phyloP scores from a whole-genome alignment of 35 echinoderm and acorn worm species.

The Apostichopus japonicus region DNA sequence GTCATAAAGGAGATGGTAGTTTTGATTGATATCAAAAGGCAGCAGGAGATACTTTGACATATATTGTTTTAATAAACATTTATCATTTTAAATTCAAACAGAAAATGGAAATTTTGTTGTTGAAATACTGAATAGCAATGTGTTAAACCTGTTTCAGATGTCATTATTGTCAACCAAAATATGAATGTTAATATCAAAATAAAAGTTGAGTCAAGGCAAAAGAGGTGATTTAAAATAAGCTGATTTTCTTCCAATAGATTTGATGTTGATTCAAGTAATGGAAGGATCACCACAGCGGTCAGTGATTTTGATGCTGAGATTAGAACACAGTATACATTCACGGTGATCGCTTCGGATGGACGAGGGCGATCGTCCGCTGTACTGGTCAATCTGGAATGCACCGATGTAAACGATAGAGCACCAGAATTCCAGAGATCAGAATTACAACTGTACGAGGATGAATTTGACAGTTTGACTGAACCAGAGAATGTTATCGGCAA shows the following conservation, averaged over 20 bases:
- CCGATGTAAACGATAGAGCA: not conserved
- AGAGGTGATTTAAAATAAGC: not conserved
- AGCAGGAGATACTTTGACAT: no score
- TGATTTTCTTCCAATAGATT: slow-evolving; percentile 11
- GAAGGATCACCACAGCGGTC: not conserved
- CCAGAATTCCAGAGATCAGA: not conserved
- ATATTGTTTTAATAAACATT: no score
- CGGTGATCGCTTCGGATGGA: slow-evolving; percentile 17
- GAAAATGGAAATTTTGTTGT: no score
- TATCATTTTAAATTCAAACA: no score
- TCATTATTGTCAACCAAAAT: not conserved
- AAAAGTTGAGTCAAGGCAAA: not conserved
- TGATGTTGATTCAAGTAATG: not conserved
- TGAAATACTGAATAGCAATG: no score
- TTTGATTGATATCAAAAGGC: no score
- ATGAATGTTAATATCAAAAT: not conserved
- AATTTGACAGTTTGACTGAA: not conserved
- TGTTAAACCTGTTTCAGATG: not conserved
- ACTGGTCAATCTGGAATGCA: slow-evolving; percentile 13
- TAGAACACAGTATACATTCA: slow-evolving; percentile 9
- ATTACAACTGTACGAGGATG: not conserved
- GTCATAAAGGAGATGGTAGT: no score
- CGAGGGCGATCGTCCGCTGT: slow-evolving; percentile 11
- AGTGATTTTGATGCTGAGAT: not conserved
- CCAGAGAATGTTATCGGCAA: slow-evolving; percentile 1